Evolutionary conservation across 2,888 invertebrate genomes (phyloP).

Genomic region (Drosophila mimetica): DNA sequence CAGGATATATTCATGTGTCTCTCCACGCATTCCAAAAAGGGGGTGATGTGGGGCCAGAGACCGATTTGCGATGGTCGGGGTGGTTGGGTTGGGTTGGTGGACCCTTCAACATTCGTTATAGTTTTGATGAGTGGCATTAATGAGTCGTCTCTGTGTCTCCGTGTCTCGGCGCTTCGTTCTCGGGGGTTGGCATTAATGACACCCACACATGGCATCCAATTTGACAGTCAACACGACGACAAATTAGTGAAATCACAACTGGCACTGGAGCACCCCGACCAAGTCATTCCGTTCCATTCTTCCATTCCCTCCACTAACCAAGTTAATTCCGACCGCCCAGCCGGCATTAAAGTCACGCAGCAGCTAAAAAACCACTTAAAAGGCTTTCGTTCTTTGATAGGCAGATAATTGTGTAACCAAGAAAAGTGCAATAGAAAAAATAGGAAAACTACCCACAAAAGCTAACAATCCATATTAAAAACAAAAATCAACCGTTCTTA

Average conservation of each 20-base stretch:
- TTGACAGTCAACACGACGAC: slow-evolving; percentile 74
- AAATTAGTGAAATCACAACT: slow-evolving; percentile 78
- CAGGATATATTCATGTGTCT: slow-evolving; percentile 68
- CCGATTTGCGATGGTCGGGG: neutral
- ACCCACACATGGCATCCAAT: slow-evolving; percentile 77
- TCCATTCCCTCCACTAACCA: slow-evolving; percentile 7
- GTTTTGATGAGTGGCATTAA: slow-evolving; percentile 78
- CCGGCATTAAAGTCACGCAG: slow-evolving; percentile 37
- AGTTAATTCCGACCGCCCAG: slow-evolving; percentile 16
- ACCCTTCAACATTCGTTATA: slow-evolving; percentile 73
- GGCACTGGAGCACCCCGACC: slow-evolving; percentile 4
- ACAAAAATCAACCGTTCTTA: no score
- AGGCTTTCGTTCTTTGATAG: no score
- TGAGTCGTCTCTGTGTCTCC: slow-evolving; percentile 77
- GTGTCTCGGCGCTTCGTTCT: slow-evolving; percentile 49
- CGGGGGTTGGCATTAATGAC: slow-evolving; percentile 71
- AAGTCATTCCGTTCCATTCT: neutral
- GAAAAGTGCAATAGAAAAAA: neutral
- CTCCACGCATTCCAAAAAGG: slow-evolving; percentile 4
- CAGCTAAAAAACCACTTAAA: slow-evolving; percentile 15
- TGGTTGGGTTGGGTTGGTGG: slow-evolving; percentile 4
- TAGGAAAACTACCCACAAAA: no score
- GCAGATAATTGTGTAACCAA: neutral
- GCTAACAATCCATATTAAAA: no score
- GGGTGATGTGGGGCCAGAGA: slow-evolving; percentile 14